Conservation (phyloP, 1,140 invertebrate species). For the Plutomurus gul region DNA sequence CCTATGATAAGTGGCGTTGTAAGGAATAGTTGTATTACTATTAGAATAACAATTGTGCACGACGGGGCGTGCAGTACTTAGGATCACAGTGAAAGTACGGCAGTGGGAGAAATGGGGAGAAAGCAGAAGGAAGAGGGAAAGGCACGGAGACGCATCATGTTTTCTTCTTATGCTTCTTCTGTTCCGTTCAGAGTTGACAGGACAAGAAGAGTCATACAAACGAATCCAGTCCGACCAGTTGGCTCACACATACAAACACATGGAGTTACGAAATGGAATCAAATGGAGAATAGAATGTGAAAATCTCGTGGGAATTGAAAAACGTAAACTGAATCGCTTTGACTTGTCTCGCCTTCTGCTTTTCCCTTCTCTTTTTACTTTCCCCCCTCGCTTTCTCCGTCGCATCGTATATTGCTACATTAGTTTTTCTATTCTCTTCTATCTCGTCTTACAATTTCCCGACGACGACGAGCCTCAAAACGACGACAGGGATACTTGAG, state of each 20-base stretch:
- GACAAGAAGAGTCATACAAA: not conserved
- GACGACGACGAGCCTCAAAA: too few species aligned
- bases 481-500: too few species aligned
- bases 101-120: not conserved
- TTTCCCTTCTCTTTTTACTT: too few species aligned
- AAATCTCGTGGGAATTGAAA: not conserved
- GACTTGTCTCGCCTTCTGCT: not conserved
- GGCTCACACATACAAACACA: not conserved
- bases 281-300: slow-evolving; percentile 3
- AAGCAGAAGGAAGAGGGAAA: not conserved
- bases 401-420: not conserved
- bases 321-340: slow-evolving; percentile 9
- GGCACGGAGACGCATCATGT: not conserved
- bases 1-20: too few species aligned
- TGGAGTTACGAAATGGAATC: slow-evolving; percentile 7
- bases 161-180: not conserved
- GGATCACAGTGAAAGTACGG: too few species aligned
- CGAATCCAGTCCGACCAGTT: not conserved
- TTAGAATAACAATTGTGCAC: too few species aligned
- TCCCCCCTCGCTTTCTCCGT: not conserved
- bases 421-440: not conserved
- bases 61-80: too few species aligned
- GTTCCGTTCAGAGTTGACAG: not conserved
- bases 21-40: too few species aligned
- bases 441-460: too few species aligned